Evolutionary conservation across 2,888 invertebrate genomes (phyloP).

Genomic region (Allacma fusca): DNA sequence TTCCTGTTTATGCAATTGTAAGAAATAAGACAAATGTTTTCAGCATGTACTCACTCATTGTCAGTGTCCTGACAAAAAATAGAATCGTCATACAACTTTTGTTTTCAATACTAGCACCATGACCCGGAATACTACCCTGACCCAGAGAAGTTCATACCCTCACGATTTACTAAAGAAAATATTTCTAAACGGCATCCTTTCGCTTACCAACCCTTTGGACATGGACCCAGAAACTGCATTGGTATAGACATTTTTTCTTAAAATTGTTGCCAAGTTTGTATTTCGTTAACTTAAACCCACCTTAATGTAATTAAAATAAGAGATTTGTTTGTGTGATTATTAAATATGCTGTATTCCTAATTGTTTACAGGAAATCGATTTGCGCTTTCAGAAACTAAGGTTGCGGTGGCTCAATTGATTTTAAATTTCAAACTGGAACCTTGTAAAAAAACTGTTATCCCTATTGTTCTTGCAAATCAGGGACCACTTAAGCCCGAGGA

Average conservation of each 20-base stretch:
- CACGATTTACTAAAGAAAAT: too few relatives aligned
- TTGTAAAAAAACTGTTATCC: constrained; percentile 47
- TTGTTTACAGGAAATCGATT: constrained; percentile 50
- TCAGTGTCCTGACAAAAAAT: too few relatives aligned
- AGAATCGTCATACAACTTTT: too few relatives aligned
- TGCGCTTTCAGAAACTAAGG: constrained; percentile 53
- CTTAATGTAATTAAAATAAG: too few relatives aligned
- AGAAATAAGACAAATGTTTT: not conserved
- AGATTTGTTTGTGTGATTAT: too few relatives aligned
- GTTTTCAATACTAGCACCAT: not conserved
- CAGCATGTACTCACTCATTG: too few relatives aligned
- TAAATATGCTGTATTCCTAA: too few relatives aligned
- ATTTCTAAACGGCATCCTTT: constrained; percentile 61
- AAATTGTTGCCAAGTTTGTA: too few relatives aligned
- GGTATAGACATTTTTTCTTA: too few relatives aligned
- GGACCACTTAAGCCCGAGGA: not conserved
- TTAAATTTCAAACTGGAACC: constrained; percentile 49
- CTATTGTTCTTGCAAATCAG: constrained; percentile 34
- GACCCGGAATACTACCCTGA: too few relatives aligned
- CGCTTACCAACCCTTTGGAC: constrained; percentile 45
- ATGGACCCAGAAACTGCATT: constrained; percentile 47
- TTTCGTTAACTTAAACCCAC: too few relatives aligned
- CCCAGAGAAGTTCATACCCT: too few relatives aligned
- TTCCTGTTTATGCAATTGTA: constrained; percentile 20
- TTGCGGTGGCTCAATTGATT: constrained; percentile 48